phyloP scores from a whole-genome alignment of 2,113 vertebrate species.

The Gopherus evgoodei region DNA sequence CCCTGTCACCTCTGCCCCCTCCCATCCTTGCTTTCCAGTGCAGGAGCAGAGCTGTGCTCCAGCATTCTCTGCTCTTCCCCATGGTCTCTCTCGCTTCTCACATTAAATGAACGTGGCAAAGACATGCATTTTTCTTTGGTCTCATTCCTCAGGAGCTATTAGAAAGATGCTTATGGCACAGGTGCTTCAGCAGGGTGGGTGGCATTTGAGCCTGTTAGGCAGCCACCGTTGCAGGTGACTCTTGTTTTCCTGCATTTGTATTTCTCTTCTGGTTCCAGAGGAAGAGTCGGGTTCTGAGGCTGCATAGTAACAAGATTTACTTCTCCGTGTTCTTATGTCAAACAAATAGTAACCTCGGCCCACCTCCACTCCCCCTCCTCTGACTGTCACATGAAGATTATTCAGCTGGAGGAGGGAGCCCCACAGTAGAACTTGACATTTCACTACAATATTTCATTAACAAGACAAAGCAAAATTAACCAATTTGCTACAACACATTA shows the following conservation, averaged over 20 bases:
- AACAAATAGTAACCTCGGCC: constrained; percentile 7
- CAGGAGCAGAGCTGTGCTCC: not conserved
- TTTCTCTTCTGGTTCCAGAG: fast-evolving
- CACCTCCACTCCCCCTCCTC: fast-evolving
- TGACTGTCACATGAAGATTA: not conserved
- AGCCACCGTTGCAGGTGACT: fast-evolving
- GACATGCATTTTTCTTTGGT: not conserved
- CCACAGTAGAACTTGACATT: not conserved
- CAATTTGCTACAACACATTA: not conserved
- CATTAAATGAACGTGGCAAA: fast-evolving
- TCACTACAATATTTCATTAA: not conserved
- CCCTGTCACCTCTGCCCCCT: constrained; percentile 37
- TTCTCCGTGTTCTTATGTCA: not conserved
- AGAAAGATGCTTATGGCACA: not conserved
- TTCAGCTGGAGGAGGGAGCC: not conserved
- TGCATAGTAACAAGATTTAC: not conserved
- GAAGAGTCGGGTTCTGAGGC: not conserved
- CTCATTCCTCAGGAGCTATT: fast-evolving
- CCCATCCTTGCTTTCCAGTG: fast-evolving
- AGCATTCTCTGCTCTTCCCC: not conserved
- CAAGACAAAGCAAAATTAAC: not conserved
- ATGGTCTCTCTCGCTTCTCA: not conserved
- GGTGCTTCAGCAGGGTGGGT: not conserved
- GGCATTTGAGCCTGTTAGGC: not conserved
- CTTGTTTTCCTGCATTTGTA: not conserved